Base-by-base conservation (phyloP, 2,888 invertebrate genomes). In the Chrysodeixis includens region DNA sequence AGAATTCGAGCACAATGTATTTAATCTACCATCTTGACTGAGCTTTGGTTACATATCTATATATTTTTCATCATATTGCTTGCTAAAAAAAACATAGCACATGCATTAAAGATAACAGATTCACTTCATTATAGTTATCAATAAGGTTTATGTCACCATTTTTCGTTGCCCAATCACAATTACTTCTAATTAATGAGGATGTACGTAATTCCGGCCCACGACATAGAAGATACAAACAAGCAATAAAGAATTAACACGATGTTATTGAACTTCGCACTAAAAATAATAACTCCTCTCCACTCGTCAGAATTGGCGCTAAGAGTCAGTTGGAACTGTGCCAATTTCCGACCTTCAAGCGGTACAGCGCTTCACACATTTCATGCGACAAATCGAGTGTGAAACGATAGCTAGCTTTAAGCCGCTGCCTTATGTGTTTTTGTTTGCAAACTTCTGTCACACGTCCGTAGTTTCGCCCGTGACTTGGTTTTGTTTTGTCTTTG, bases 231-330 rank as follows among this genome's bases (percentile, higher is more conserved):
- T 56, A 30, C 53, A 49, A 56, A 62, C 63, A 71, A 59, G 40
- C 22, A 51, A 55, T 64, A 64, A 71, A 53, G 44, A 68, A 74
- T 73, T 73, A 77, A 71, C 67, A 69, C 58, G 30, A 73, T 79
- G 86, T 83, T 84, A 85, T 84, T 86, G 85, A 87, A 87, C 84
- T 86, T 83, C 71, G 52, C 74, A 76, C 76, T 82, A 74, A 83
- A 83, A 85, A 86, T 86, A 86, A 81, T 79, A 71, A 75, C 75
- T 62, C 51, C 78, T 76, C 83, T 76, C 51, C 78, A 77, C 83
- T 76, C 82, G 81, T 85, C 83, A 85, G 84, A 85, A 86, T 87
- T 83, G 83, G 84, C 83, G 82, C 75, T 74, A 79, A 71, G 76
- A 68, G 71, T 64, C 72, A 56, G 69, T 74, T 88, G 88, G 88